A percentile compares a stretch with the other conserved stretches of the same genome.
These are phyloP conservation scores for Grapholita molesta DNA, from an alignment of 1,140 invertebrate species.

Conservation along the genomic window DNA sequence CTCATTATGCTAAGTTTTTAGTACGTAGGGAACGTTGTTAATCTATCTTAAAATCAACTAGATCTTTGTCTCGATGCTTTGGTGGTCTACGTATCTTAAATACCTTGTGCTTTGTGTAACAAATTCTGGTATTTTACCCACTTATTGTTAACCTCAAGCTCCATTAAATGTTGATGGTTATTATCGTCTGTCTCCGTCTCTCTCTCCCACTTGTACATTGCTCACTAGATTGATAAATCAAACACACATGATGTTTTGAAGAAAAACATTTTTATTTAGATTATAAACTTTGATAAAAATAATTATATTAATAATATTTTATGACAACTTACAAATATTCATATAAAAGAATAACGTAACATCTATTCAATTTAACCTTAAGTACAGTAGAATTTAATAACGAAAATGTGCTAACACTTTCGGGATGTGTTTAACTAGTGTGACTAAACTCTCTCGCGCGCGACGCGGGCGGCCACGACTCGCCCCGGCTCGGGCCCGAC, in stretches of 20 bases:
- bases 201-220: neutral
- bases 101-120: constrained; percentile 9
- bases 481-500: constrained; percentile 22
- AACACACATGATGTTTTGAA: constrained; percentile 60
- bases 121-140: neutral
- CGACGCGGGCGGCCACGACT: constrained; percentile 30
- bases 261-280: constrained; percentile 78
- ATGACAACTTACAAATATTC: constrained; percentile 77
- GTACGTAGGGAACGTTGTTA: neutral
- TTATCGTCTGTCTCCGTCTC: neutral
- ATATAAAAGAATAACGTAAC: constrained; percentile 78
- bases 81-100: constrained; percentile 31
- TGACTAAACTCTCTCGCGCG: constrained; percentile 56
- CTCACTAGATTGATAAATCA: constrained; percentile 33
- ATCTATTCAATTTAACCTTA: constrained; percentile 73
- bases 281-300: constrained; percentile 79
- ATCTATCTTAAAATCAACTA: neutral
- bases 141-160: constrained; percentile 30
- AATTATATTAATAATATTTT: constrained; percentile 78
- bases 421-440: constrained; percentile 72
- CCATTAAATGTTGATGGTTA: constrained; percentile 24
- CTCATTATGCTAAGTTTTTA: neutral
- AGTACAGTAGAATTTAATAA: constrained; percentile 69
- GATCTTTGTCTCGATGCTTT: constrained; percentile 33
- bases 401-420: constrained; percentile 73